phyloP scores from a whole-genome alignment of 2,888 invertebrate species.

The Eupithecia exiguata region DNA sequence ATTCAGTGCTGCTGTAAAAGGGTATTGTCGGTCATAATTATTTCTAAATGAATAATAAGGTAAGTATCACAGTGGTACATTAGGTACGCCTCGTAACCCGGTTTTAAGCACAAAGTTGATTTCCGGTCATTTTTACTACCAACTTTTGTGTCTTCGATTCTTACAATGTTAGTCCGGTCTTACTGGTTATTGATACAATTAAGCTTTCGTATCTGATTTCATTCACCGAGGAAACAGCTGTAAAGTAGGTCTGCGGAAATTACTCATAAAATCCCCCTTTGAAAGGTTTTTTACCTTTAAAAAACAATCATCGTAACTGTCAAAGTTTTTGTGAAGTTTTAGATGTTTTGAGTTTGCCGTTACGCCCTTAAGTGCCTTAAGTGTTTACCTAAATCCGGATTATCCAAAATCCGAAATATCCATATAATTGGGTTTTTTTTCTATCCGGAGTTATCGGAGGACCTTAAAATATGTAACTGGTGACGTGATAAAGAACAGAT shows the following conservation, averaged over 20 bases:
- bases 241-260: conserved; percentile 11
- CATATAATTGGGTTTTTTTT: too few relatives aligned
- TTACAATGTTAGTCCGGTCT: conserved; percentile 21
- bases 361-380: not conserved
- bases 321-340: not conserved
- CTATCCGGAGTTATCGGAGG: not conserved
- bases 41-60: too few relatives aligned
- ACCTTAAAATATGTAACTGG: conserved; percentile 7
- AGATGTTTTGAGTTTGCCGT: not conserved
- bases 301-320: not conserved
- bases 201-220: conserved; percentile 12
- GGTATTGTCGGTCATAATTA: too few relatives aligned
- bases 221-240: conserved; percentile 30
- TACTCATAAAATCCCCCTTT: not conserved
- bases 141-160: not conserved
- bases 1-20: too few relatives aligned
- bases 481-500: conserved; percentile 32
- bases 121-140: conserved; percentile 23
- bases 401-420: too few relatives aligned
- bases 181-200: conserved; percentile 21
- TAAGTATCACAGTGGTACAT: too few relatives aligned
- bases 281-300: not conserved
- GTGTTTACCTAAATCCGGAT: too few relatives aligned
- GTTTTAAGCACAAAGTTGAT: not conserved
- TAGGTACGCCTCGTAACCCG: too few relatives aligned